phyloP scores from a whole-genome alignment of 2,888 invertebrate species.

The Pristionchus arcanus region DNA sequence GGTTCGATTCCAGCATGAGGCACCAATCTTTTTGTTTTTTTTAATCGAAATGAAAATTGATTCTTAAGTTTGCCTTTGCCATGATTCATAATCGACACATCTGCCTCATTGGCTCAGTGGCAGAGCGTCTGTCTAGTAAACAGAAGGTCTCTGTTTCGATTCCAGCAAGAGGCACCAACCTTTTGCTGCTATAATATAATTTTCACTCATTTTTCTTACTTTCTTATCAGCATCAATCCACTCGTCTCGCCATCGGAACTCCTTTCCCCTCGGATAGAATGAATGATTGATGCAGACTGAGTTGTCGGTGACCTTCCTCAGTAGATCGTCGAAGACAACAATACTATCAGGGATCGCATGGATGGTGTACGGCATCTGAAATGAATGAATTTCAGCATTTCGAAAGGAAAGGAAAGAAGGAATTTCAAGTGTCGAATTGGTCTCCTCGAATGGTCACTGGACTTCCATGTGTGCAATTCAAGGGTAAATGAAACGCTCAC shows the following conservation, averaged over 20 bases:
- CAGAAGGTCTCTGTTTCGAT: conserved; percentile 79
- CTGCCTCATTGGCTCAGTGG: conserved; percentile 78
- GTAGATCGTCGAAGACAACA: neutral
- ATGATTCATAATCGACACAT: neutral
- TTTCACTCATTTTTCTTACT: neutral
- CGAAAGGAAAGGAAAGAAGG: no score
- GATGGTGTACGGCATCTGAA: neutral
- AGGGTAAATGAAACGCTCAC: no score
- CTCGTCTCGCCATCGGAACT: neutral
- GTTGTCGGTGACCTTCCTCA: neutral
- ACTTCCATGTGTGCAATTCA: no score
- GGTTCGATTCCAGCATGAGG: conserved; percentile 75
- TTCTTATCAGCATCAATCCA: neutral
- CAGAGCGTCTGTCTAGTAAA: conserved; percentile 79
- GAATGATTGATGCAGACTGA: neutral
- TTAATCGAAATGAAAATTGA: no score
- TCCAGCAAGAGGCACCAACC: conserved; percentile 75
- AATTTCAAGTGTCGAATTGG: no score
- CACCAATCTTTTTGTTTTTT: conserved; percentile 48
- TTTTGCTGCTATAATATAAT: neutral
- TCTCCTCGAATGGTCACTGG: no score
- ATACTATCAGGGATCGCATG: neutral
- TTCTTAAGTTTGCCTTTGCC: no score
- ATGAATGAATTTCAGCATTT: neutral
- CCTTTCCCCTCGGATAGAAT: neutral